Conservation (phyloP, 1,140 invertebrate genomes). For the Pogonomyrmex californicus region DNA sequence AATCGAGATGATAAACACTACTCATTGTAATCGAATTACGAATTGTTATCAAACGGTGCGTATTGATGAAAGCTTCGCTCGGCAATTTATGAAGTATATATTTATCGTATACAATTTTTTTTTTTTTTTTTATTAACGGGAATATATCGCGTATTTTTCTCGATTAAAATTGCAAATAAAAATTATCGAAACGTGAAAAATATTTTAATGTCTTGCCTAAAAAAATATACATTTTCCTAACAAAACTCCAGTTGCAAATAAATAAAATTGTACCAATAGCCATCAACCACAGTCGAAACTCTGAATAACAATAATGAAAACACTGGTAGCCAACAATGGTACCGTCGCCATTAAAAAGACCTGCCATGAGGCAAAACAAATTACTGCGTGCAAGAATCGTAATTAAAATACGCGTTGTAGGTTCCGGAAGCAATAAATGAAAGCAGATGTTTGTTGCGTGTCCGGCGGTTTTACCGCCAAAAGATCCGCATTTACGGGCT, state of each 20-base stretch:
- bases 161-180: constrained; percentile 16
- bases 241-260: not conserved
- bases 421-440: constrained; percentile 42
- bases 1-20: constrained; percentile 46
- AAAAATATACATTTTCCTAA: not conserved
- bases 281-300: constrained; percentile 11
- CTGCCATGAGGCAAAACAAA: constrained; percentile 48
- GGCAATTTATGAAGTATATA: not conserved
- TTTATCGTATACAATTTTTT: not conserved
- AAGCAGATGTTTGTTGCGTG: constrained; percentile 34
- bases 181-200: not conserved
- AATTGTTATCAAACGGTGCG: constrained; percentile 12
- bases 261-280: constrained; percentile 25
- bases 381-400: constrained; percentile 55
- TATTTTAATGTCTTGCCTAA: not conserved
- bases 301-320: constrained; percentile 39
- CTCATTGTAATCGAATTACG: constrained; percentile 34
- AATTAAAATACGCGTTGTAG: constrained; percentile 50
- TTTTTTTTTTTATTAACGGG: constrained; percentile 45
- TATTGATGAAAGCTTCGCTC: not conserved
- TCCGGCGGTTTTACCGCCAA: constrained; percentile 17
- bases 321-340: not conserved
- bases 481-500: constrained; percentile 32
- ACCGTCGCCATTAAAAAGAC: constrained; percentile 29
- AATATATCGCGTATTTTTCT: not conserved